Evolutionary conservation across 2,797 vertebrate species (phyloP).

Genomic region (Ceyx erithaca): DNA sequence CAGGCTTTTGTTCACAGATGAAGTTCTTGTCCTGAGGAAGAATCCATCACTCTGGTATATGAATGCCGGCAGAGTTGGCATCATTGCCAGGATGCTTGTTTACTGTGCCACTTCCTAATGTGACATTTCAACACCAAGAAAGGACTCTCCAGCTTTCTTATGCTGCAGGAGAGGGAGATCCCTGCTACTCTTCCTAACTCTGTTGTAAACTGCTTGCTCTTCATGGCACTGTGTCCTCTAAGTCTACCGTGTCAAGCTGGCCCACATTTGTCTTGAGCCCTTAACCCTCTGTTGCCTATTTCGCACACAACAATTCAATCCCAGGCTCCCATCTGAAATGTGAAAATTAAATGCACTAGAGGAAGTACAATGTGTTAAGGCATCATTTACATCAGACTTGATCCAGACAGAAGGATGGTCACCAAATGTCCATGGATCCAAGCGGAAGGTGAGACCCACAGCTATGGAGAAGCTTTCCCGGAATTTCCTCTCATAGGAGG

Average conservation of each 20-base stretch:
- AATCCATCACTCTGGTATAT: neutral
- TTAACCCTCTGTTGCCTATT: neutral
- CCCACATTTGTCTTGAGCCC: neutral
- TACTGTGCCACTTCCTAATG: neutral
- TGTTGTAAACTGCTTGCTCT: neutral
- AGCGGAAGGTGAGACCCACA: neutral
- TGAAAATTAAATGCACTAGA: neutral
- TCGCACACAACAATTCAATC: neutral
- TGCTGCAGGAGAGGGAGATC: neutral
- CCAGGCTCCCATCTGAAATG: neutral
- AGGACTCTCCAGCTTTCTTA: neutral
- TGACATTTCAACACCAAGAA: neutral
- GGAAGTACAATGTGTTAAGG: neutral
- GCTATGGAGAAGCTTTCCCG: neutral
- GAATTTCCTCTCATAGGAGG: neutral
- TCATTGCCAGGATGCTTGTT: neutral
- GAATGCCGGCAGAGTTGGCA: neutral
- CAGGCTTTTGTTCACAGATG: neutral
- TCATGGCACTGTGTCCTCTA: neutral
- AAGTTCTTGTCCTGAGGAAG: slow-evolving; percentile 15
- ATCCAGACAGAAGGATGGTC: neutral
- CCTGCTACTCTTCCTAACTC: neutral
- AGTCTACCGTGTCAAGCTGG: neutral
- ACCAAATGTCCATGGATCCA: neutral
- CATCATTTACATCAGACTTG: neutral